phyloP scores from a whole-genome alignment of 2,113 vertebrate species.

The Ahaetulla prasina region DNA sequence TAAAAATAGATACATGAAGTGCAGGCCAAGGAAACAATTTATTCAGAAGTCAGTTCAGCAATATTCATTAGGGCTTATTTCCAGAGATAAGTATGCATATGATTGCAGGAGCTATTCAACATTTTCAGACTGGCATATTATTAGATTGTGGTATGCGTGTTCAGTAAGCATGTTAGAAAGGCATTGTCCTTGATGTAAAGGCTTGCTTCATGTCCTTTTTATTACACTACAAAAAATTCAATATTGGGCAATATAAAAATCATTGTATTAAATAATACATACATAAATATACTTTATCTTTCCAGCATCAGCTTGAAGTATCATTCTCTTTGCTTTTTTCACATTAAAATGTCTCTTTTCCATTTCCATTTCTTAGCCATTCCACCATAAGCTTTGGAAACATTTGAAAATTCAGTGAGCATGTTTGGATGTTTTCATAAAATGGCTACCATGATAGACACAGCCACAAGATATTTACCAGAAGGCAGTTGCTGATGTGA shows the following conservation, averaged over 20 bases:
- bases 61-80: not conserved
- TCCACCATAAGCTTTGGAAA: not conserved
- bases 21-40: not conserved
- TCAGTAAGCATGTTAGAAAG: not conserved
- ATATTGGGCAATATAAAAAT: not conserved
- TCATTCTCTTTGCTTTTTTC: not conserved
- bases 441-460: not conserved
- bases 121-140: not conserved
- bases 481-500: not conserved
- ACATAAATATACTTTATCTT: not conserved
- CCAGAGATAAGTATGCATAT: not conserved
- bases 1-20: slow-evolving; percentile 1
- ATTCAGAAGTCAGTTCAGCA: not conserved
- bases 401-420: not conserved
- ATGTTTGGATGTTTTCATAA: not conserved
- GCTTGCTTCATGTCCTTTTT: not conserved
- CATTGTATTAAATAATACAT: not conserved
- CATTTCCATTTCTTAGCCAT: not conserved
- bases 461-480: not conserved
- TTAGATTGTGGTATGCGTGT: not conserved
- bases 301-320: not conserved
- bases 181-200: not conserved
- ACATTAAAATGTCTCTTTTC: not conserved
- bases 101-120: not conserved
- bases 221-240: not conserved